These are phyloP conservation scores for Hippopotamus amphibius DNA, from an alignment of 2,113 vertebrate genomes.

Conservation along the genomic window DNA sequence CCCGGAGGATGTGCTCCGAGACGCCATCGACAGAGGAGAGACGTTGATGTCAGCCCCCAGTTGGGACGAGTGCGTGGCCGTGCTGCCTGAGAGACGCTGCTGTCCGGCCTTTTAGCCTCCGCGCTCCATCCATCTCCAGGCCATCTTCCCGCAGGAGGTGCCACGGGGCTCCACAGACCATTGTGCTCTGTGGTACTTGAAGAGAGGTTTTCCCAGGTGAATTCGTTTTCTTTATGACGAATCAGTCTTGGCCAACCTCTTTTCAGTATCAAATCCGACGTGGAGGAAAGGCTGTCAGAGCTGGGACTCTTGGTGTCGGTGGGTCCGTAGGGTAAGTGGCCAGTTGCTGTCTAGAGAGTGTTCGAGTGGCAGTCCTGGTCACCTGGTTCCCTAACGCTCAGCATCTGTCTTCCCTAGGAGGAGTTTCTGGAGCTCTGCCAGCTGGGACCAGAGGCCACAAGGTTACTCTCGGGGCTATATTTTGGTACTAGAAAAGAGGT, in stretches of 20 bases:
- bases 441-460: fast-evolving
- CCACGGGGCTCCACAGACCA: fast-evolving
- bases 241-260: background rate
- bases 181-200: background rate
- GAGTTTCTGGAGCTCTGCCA: background rate
- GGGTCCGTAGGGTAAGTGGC: background rate
- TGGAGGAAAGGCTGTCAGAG: fast-evolving
- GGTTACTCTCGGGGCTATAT: fast-evolving
- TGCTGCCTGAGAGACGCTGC: fast-evolving
- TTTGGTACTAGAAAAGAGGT: background rate
- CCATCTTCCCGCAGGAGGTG: fast-evolving
- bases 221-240: fast-evolving
- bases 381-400: fast-evolving
- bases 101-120: fast-evolving
- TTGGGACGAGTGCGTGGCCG: fast-evolving
- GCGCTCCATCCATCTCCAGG: fast-evolving
- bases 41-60: fast-evolving
- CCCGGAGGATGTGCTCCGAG: fast-evolving
- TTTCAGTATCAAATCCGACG: fast-evolving
- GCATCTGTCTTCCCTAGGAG: background rate
- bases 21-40: background rate
- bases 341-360: fast-evolving
- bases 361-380: fast-evolving
- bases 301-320: fast-evolving
- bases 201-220: background rate